Evolutionary conservation across 1,140 invertebrate species (phyloP), one percentile per base, ranked within the genome.

Genomic region (Araneus ventricosus): DNA sequence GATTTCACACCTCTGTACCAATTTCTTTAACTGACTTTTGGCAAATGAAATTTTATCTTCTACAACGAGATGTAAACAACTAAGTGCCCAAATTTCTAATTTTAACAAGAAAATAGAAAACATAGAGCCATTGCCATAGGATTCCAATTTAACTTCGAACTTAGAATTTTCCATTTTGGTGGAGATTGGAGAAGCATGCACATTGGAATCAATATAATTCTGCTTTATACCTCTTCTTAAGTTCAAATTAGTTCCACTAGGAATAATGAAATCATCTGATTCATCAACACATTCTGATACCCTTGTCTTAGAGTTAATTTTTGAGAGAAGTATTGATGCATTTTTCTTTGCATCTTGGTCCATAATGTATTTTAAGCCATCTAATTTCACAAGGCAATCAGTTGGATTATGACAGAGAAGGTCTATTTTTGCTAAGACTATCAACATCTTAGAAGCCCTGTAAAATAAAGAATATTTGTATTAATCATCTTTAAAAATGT

Each of bases 311-410:
- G 30, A 27, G 8, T 59, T 79, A 4, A 30, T 57, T 24, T 93
- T 88, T 17, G 67, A 80, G n/a, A 87, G 45, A 22, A 87, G 52
- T 24, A 80, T n/a, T 39, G 84, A 87, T 27, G 30, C 41, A 59
- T 59, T 88, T 86, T 24, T 52, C 45, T 88, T 57, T 41, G 45
- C 14, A 39, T 57, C 45, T 79, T 87, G 67, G 80, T 92, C 63
- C 82, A 92, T 57, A 67, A 93, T 80, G 41, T 93, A 93, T 61
- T 93, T 93, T 30, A 93, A 63, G 3, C 84, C 84, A 93, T 93
- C 79, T 59, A 88, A 39, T 84, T 93, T 93, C n/a, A 93, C 84
- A 20, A 52, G 10, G 34, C 91, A 93, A 45, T 93, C 91, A 52
- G 79, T 79, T n/a, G 30, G 7, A 61, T 80, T 80, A 39, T 88